These are phyloP conservation scores for Athetis lepigone DNA, from an alignment of 2,888 invertebrate genomes.

Conservation along the genomic window DNA sequence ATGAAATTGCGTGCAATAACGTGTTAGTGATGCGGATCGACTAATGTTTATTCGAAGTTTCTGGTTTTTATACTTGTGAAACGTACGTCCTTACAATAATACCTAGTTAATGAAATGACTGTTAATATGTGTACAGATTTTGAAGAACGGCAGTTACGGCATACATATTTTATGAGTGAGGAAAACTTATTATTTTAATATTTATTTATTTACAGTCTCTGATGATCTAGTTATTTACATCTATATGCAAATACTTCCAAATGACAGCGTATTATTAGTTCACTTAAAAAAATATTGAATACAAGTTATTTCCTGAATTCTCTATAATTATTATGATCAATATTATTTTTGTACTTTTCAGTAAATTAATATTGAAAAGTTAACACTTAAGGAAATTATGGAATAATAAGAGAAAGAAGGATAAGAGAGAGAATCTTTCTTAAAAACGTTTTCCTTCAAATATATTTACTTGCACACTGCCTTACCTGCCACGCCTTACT, in stretches of 20 bases:
- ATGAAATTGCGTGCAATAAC: slow-evolving; percentile 64
- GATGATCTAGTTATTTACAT: no score
- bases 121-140: neutral
- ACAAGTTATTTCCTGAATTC: no score
- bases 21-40: slow-evolving; percentile 49
- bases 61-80: slow-evolving; percentile 6
- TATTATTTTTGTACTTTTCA: no score
- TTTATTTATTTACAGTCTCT: slow-evolving; percentile 2
- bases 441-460: neutral
- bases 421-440: no score
- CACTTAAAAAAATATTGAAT: no score
- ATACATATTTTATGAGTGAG: neutral
- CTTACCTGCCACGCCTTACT: neutral
- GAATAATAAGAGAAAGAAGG: neutral
- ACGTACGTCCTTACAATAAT: neutral
- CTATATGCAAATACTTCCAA: no score
- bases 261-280: no score
- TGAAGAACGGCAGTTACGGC: neutral
- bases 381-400: no score
- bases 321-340: no score
- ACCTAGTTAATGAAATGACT: neutral
- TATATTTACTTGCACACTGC: neutral
- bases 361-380: no score
- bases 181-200: neutral
- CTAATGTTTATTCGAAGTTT: slow-evolving; percentile 4